These are phyloP conservation scores for Mythimna pallens DNA, from an alignment of 2,888 invertebrate genomes.

Conservation along the genomic window DNA sequence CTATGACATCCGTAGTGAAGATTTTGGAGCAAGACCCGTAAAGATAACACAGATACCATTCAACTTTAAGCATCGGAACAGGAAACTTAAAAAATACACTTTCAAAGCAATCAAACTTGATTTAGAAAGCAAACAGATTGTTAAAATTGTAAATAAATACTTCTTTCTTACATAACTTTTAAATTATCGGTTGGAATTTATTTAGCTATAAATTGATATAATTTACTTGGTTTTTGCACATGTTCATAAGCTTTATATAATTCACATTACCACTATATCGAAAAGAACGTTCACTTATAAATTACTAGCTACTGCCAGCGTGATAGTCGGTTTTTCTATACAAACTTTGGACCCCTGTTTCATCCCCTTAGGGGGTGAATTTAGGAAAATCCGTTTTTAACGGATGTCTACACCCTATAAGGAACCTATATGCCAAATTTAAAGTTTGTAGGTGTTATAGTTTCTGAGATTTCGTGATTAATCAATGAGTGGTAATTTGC, in stretches of 20 bases:
- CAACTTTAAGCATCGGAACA: conserved; percentile 50
- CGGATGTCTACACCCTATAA: too few relatives aligned
- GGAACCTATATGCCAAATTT: too few relatives aligned
- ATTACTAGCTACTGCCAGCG: not conserved
- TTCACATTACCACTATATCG: conserved; percentile 18
- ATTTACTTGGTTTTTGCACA: conserved; percentile 24
- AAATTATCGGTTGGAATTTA: conserved; percentile 44
- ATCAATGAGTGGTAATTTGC: too few relatives aligned
- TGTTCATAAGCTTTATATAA: conserved; percentile 23
- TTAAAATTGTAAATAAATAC: conserved; percentile 40
- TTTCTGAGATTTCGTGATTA: too few relatives aligned
- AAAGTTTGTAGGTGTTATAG: too few relatives aligned
- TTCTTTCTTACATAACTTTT: conserved; percentile 51
- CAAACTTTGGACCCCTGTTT: too few relatives aligned
- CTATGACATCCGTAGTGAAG: conserved; percentile 77
- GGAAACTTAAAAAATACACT: conserved; percentile 67
- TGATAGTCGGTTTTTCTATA: too few relatives aligned
- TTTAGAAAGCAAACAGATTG: conserved; percentile 61
- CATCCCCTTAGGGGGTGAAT: too few relatives aligned
- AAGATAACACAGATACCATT: conserved; percentile 60
- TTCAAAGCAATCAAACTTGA: conserved; percentile 63
- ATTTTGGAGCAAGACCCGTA: conserved; percentile 74
- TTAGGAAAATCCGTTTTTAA: too few relatives aligned
- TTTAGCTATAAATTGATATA: conserved; percentile 39
- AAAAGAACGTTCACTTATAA: conserved; percentile 22